Conservation (phyloP, 1,140 invertebrate species). For the Bursaphelenchus mucronatus region DNA sequence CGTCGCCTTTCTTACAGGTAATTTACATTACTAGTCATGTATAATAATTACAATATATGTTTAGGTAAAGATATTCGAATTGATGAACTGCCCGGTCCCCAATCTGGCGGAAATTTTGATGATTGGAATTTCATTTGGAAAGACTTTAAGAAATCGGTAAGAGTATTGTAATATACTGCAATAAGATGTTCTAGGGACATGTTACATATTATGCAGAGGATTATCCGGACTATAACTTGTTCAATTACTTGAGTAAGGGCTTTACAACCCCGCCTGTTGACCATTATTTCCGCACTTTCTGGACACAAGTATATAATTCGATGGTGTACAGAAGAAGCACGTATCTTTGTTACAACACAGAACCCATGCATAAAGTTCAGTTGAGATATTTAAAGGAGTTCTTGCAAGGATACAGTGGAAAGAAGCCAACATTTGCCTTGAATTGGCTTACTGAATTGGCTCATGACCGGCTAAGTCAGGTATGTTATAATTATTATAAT, state of each 20-base stretch:
- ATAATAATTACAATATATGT: conserved; percentile 18
- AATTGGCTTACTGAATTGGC: conserved; percentile 57
- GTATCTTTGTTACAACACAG: conserved; percentile 51
- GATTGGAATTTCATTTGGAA: conserved; percentile 77
- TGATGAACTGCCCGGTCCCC: conserved; percentile 30
- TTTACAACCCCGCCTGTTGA: conserved; percentile 47
- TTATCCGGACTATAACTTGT: conserved; percentile 51
- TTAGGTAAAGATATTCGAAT: conserved; percentile 12
- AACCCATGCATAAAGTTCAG: conserved; percentile 43
- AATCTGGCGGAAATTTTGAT: conserved; percentile 67
- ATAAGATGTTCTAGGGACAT: conserved; percentile 17
- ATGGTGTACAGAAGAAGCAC: conserved; percentile 50
- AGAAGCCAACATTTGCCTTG: conserved; percentile 49
- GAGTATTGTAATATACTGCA: conserved; percentile 47
- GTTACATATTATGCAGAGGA: conserved; percentile 57
- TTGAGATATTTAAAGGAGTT: conserved; percentile 48
- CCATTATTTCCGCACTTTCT: conserved; percentile 51
- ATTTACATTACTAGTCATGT: not conserved
- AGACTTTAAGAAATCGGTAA: conserved; percentile 68
- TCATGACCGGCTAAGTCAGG: conserved; percentile 58
- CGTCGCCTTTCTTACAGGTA: conserved; percentile 48
- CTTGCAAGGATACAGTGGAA: conserved; percentile 48
- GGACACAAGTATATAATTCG: conserved; percentile 44
- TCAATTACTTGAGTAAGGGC: conserved; percentile 44
- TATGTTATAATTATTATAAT: conserved; percentile 19